A percentile compares a stretch with the other conserved stretches of the same genome.
These are phyloP conservation scores for Sweltsa coloradensis DNA, from an alignment of 1,140 invertebrate species.

Conservation along the genomic window DNA sequence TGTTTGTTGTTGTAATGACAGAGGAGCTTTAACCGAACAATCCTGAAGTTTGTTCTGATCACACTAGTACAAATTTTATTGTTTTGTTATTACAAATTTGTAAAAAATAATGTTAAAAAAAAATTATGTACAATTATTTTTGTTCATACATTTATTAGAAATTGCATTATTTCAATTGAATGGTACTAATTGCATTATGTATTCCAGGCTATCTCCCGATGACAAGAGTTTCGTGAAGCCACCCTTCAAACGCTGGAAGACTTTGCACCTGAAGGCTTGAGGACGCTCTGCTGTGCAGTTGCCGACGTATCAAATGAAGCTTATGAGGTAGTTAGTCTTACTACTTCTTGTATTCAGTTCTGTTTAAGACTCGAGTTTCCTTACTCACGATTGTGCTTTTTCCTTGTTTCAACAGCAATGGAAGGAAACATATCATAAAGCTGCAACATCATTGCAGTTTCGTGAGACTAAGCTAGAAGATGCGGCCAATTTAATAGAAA, in stretches of 20 bases:
- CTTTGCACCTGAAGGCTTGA: slow-evolving; percentile 79
- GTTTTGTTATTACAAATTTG: no score
- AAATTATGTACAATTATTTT: no score
- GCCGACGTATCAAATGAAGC: slow-evolving; percentile 56
- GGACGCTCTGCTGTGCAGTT: slow-evolving; percentile 83
- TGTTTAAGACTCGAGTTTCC: slow-evolving; percentile 9
- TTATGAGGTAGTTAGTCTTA: slow-evolving; percentile 60
- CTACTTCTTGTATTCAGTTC: no score
- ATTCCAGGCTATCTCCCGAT: slow-evolving; percentile 51
- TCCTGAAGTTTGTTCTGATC: no score
- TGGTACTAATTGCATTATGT: slow-evolving; percentile 57
- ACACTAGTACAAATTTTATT: no score
- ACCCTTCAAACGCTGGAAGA: slow-evolving; percentile 81
- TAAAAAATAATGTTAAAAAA: no score
- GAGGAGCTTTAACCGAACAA: no score
- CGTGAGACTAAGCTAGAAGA: slow-evolving; percentile 72
- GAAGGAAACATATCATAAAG: slow-evolving; percentile 68
- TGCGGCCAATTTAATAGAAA: slow-evolving; percentile 75
- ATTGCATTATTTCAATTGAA: no score
- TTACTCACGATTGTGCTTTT: neutral
- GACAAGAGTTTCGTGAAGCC: slow-evolving; percentile 39
- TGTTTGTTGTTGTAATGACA: no score
- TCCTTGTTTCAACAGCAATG: slow-evolving; percentile 42
- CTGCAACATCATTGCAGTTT: slow-evolving; percentile 55
- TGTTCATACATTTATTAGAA: no score